Evolutionary conservation across 2,888 invertebrate genomes (phyloP).

Genomic region (Arctia plantaginis): DNA sequence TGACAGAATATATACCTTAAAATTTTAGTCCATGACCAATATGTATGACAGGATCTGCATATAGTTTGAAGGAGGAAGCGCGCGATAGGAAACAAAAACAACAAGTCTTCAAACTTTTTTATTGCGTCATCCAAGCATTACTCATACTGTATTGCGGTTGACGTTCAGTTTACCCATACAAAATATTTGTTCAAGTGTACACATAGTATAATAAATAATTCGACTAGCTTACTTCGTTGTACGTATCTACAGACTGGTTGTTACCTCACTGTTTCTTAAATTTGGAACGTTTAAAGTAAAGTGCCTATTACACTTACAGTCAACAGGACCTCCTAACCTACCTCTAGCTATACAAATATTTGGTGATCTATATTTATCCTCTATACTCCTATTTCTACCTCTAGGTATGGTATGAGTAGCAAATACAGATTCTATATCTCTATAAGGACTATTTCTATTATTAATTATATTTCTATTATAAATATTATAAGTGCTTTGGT

Average conservation of each 20-base stretch:
- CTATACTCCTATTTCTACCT: slow-evolving; percentile 65
- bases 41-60: neutral
- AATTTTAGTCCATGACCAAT: neutral
- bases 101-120: slow-evolving; percentile 28
- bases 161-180: slow-evolving; percentile 29
- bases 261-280: slow-evolving; percentile 73
- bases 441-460: slow-evolving; percentile 50
- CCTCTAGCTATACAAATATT: slow-evolving; percentile 79
- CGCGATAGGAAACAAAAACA: slow-evolving; percentile 3
- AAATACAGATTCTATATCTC: slow-evolving; percentile 61
- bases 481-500: slow-evolving; percentile 64
- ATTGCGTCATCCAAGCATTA: slow-evolving; percentile 30
- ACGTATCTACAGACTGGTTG: slow-evolving; percentile 72
- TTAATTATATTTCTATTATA: slow-evolving; percentile 62
- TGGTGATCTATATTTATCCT: slow-evolving; percentile 76
- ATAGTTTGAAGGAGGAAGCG: neutral
- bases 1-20: neutral
- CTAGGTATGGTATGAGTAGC: slow-evolving; percentile 65
- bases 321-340: slow-evolving; percentile 72
- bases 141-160: slow-evolving; percentile 24
- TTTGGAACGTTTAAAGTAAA: slow-evolving; percentile 79
- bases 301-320: slow-evolving; percentile 81
- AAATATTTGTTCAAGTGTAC: slow-evolving; percentile 53
- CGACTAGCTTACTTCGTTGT: slow-evolving; percentile 52
- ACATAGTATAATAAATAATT: slow-evolving; percentile 62